Percentiles rank a stretch among this genome's conserved stretches.
Evolutionary conservation across 2,113 vertebrate genomes (phyloP).

Genomic region (Lampris megalopsis): DNA sequence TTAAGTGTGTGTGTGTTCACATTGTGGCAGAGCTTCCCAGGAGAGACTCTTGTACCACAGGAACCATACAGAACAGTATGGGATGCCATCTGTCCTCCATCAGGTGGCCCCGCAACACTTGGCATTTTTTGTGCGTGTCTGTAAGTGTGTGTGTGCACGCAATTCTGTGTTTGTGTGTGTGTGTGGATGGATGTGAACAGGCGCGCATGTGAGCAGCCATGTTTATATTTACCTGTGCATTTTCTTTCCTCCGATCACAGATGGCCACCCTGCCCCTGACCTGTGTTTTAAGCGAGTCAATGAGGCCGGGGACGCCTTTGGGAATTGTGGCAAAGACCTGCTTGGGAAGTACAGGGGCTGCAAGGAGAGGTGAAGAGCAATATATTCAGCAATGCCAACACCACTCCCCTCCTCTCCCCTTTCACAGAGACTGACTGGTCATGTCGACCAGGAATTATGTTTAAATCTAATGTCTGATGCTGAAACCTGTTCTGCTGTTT

Average conservation of each 20-base stretch:
- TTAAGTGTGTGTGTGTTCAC: constrained; percentile 13
- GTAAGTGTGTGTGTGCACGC: constrained; percentile 4
- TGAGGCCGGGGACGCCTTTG: constrained; percentile 90
- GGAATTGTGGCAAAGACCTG: constrained; percentile 95
- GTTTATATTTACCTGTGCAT: constrained; percentile 6
- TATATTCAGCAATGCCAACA: neutral
- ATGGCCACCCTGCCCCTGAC: constrained; percentile 88
- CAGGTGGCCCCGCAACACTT: constrained; percentile 42
- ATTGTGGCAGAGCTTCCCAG: constrained; percentile 38
- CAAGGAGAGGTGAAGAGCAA: constrained; percentile 82
- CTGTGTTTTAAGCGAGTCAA: constrained; percentile 93
- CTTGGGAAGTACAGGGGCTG: constrained; percentile 90
- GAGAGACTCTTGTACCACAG: constrained; percentile 58
- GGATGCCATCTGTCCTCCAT: constrained; percentile 64
- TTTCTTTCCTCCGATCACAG: constrained; percentile 68
- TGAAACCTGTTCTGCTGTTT: neutral
- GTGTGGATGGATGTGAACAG: constrained; percentile 10
- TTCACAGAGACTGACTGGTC: neutral
- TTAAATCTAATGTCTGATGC: neutral
- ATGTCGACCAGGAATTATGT: too few relatives aligned
- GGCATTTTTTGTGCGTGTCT: constrained; percentile 4
- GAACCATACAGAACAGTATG: constrained; percentile 52
- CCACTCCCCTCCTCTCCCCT: neutral
- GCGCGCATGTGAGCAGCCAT: constrained; percentile 6
- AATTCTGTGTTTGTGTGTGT: constrained; percentile 10